These are phyloP conservation scores for Drosophila fuyamai DNA, from an alignment of 1,140 invertebrate species.

Conservation along the genomic window DNA sequence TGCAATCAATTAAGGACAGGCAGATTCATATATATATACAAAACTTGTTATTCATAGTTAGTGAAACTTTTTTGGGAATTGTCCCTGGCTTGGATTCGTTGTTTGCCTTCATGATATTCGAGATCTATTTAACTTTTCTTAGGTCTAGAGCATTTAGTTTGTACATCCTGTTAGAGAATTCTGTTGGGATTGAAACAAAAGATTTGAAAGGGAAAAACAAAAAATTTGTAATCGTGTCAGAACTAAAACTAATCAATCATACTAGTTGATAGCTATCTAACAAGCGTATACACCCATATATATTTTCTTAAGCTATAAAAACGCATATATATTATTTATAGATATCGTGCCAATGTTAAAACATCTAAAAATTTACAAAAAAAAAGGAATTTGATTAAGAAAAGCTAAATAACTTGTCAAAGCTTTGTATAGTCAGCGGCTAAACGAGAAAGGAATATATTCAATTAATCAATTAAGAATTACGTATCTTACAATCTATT, in stretches of 20 bases:
- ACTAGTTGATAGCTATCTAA: conserved; percentile 48
- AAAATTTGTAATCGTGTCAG: conserved; percentile 23
- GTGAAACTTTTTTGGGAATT: conserved; percentile 38
- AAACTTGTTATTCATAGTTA: conserved; percentile 58
- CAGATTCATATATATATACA: conserved; percentile 29
- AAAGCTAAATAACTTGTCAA: conserved; percentile 40
- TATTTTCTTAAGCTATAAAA: conserved; percentile 46
- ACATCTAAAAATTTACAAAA: conserved; percentile 33
- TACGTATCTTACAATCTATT: conserved; percentile 1
- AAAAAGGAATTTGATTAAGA: conserved; percentile 29
- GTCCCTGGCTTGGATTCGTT: conserved; percentile 16
- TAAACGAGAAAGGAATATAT: conserved; percentile 37
- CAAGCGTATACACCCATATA: conserved; percentile 31
- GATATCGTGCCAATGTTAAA: conserved; percentile 79
- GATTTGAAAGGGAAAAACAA: conserved; percentile 14
- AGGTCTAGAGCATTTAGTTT: conserved; percentile 44
- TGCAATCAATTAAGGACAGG: conserved; percentile 20
- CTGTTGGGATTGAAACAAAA: conserved; percentile 13
- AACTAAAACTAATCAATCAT: conserved; percentile 61
- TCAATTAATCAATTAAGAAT: conserved; percentile 28
- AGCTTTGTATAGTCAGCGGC: conserved; percentile 54
- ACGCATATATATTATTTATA: conserved; percentile 59
- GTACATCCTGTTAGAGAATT: conserved; percentile 32
- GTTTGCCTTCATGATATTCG: conserved; percentile 38
- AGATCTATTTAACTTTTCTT: conserved; percentile 28